Conservation (phyloP, 1,140 invertebrate species). For the Trachymyrmex septentrionalis region DNA sequence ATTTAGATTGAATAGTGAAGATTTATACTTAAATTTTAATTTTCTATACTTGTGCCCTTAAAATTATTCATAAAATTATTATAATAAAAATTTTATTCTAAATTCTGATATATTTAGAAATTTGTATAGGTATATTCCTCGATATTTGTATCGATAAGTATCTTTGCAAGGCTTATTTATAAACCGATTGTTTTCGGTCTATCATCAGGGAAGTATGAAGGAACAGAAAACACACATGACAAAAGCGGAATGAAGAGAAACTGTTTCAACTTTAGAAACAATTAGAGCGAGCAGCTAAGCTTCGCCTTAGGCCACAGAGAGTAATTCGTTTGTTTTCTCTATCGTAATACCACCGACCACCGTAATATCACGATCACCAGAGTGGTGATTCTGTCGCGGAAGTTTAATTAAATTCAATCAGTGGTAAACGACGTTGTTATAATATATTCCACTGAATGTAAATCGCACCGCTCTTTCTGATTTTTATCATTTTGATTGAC, state of each 20-base stretch:
- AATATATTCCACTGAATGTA: conserved; percentile 17
- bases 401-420: conserved; percentile 81
- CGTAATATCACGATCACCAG: conserved; percentile 53
- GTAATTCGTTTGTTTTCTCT: conserved; percentile 79
- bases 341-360: conserved; percentile 61
- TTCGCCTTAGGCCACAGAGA: conserved; percentile 64
- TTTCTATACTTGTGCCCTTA: background rate
- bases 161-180: background rate
- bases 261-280: conserved; percentile 54
- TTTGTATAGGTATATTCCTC: background rate
- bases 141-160: background rate
- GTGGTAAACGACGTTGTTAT: conserved; percentile 16
- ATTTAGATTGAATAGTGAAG: background rate
- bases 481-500: background rate
- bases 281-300: conserved; percentile 73
- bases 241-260: conserved; percentile 21
- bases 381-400: conserved; percentile 70
- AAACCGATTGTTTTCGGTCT: background rate
- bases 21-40: background rate
- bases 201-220: background rate
- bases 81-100: background rate
- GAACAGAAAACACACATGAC: background rate
- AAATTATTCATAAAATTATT: background rate
- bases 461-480: background rate
- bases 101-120: background rate